Evolutionary conservation across 2,797 vertebrate species (phyloP), one percentile per base, ranked within the genome.

Genomic region (Dryobates pubescens): DNA sequence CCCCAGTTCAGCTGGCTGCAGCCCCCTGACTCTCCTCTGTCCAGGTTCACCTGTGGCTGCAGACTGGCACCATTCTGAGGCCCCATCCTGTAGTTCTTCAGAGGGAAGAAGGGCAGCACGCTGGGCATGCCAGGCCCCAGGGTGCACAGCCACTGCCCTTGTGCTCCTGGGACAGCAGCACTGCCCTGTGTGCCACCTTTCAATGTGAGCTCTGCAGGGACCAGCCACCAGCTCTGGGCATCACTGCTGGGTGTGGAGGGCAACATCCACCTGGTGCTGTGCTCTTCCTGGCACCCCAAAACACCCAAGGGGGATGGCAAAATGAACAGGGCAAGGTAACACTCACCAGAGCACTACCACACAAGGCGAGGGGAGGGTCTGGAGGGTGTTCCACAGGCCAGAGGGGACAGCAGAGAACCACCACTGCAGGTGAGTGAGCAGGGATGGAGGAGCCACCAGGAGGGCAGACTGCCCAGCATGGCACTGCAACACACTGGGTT

Each of bases 181-280:
- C 61, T 63, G 61, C 65, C 68, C 62, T 1, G 0, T 4, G 3
- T 15, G 80, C 47, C 53, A 27, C 36, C 10, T 5, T 16, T 27
- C 32, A 3, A 0, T 0, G 4, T 1, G 16, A 74, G 58, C 77
- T 38, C 47, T 8, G 29, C 61, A 12, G 0, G 12, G 22, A 24
- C 13, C 34, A 49, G 62, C 49, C 43, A 12, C 23, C 1, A 1
- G 51, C 51, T 34, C n/a, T 23, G 10, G 1, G 4, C 17, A 2
- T 24, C 26, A 38, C 38, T 6, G 70, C n/a, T 32, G 38, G 3
- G 54, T 17, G 19, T 22, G 17, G 29, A 59, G 3, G 67, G 36
- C 65, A 86, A 8, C 41, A 10, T 7, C 6, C 0, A 1, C 34
- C 17, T 11, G 9, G 8, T 65, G 54, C 62, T 38, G 36, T 41